Base-by-base conservation (phyloP, 2,797 vertebrate genomes). In the Sternotherus odoratus region DNA sequence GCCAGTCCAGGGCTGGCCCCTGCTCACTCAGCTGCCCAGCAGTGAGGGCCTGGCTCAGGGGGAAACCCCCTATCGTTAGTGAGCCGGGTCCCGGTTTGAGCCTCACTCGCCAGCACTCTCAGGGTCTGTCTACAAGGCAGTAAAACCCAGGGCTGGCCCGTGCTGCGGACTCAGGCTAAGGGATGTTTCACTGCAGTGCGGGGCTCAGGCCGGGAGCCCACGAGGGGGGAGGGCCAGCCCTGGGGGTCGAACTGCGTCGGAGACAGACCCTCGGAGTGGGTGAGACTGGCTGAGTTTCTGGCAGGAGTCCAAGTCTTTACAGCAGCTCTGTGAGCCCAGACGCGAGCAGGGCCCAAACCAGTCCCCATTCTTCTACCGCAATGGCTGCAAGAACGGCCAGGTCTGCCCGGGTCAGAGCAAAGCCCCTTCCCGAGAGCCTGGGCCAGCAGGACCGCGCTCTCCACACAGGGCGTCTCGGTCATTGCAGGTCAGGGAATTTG, bases 281-380 rank as follows among this genome's bases (percentile, higher is more conserved):
- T 4, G 7, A 43, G 28, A 57, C 56, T 23, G 36, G 57, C 75
- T 39, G 21, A 83, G 80, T 74, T 60, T 15, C 8, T 66, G 63
- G 63, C 63, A 23, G 63, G 16, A 10, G 8, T 69, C 5, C 63
- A 69, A 19, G 21, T 23, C 63, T 39, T 39, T 69, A 16, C 63
- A 36, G 63, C n/a, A 2, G 24, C 13, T 30, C 66, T 43, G n/a
- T 7, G 30, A 81, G 49, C 72, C 36, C 4, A 3, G 39, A 24
- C 2, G 4, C 3, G 4, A 15, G 78, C 21, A 19, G 54, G 54
- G 51, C 23, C 48, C 63, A 17, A 51, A 51, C 0, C 46, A 4
- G 15, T 17, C 1, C 0, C 5, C 19, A 33, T 8, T 12, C 0
- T 0, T 30, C 49, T 4, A 7, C 30, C 16, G 30, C 13, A 33